Conservation (phyloP, 2,113 vertebrate species). For the Tringa solitaria region DNA sequence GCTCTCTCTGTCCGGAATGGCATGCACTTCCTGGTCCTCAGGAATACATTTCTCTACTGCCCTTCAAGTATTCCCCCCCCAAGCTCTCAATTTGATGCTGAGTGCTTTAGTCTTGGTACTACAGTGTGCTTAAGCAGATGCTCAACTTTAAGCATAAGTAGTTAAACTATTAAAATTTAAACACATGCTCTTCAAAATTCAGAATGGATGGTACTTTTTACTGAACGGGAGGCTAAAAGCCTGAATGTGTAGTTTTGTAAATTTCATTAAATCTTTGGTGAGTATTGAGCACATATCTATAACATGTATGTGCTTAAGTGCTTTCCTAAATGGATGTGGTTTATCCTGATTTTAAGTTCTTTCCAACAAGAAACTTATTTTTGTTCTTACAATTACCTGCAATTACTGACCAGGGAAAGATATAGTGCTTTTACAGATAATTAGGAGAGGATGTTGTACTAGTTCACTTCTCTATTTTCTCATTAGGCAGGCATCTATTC, state of each 20-base stretch:
- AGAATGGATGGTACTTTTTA: not conserved
- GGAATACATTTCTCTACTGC: not conserved
- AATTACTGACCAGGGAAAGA: not conserved
- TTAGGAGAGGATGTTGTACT: not conserved
- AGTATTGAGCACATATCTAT: not conserved
- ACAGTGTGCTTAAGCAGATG: not conserved
- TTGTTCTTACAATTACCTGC: not conserved
- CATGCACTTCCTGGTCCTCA: not conserved
- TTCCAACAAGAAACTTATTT: not conserved
- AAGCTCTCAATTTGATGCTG: not conserved
- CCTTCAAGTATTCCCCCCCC: not conserved
- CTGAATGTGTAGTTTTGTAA: not conserved
- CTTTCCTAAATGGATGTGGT: not conserved
- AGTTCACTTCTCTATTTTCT: not conserved
- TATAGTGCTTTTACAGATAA: not conserved
- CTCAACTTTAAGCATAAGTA: not conserved
- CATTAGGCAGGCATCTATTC: not conserved
- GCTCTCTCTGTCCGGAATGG: not conserved
- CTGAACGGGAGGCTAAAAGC: not conserved
- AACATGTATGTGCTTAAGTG: not conserved
- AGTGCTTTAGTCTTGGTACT: not conserved
- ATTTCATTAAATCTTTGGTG: not conserved
- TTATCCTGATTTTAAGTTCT: not conserved
- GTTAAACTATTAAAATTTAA: not conserved
- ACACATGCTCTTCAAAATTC: not conserved